Evolutionary conservation across 2,797 vertebrate species (phyloP).

Genomic region (Denticeps clupeoides): DNA sequence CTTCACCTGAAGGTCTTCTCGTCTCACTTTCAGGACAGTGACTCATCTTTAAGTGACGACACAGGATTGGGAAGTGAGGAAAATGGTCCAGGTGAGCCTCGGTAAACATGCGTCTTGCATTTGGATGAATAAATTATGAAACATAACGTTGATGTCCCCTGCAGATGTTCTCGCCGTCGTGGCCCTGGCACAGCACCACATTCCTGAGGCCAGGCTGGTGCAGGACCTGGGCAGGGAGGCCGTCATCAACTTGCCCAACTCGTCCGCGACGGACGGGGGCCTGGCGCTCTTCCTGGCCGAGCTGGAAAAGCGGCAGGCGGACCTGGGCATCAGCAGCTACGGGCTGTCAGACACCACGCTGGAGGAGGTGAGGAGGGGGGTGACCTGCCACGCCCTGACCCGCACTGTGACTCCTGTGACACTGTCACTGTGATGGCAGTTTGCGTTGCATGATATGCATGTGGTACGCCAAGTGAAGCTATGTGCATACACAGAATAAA

Average conservation of each 20-base stretch:
- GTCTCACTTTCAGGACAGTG: conserved; percentile 49
- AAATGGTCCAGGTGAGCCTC: conserved; percentile 46
- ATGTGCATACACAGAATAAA: too few relatives aligned
- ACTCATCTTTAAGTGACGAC: conserved; percentile 64
- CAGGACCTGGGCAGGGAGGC: conserved; percentile 68
- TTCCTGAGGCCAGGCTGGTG: conserved; percentile 60
- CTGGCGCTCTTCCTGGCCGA: conserved; percentile 62
- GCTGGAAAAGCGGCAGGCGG: conserved; percentile 59
- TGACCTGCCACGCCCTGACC: background rate
- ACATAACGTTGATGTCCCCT: too few relatives aligned
- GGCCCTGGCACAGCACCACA: conserved; percentile 50
- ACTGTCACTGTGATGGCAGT: too few relatives aligned
- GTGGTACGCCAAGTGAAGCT: too few relatives aligned
- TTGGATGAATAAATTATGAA: background rate
- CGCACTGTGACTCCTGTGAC: background rate
- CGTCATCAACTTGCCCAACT: conserved; percentile 66
- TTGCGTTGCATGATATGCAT: too few relatives aligned
- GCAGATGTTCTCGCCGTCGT: conserved; percentile 58
- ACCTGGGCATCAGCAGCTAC: conserved; percentile 70
- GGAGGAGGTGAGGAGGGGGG: conserved; percentile 63
- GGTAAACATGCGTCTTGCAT: background rate
- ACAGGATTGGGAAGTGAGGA: conserved; percentile 66
- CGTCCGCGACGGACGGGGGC: conserved; percentile 59
- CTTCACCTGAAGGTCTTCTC: background rate
- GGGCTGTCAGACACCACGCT: conserved; percentile 79